Base-by-base conservation (phyloP, 1,140 invertebrate species). In the Elysia chlorotica region DNA sequence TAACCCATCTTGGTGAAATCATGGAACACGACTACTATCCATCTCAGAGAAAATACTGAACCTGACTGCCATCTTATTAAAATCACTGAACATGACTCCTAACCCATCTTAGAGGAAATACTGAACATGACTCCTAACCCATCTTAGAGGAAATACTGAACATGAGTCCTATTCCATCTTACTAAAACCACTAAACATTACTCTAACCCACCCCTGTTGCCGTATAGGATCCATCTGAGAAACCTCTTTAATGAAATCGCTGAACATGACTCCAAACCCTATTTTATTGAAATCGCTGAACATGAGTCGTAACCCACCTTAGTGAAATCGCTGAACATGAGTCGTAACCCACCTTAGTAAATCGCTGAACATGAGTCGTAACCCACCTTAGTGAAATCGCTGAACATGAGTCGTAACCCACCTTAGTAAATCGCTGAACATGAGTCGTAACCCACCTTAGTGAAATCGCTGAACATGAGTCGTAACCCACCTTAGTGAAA, bases 401-500 rank as follows among this genome's bases (percentile, higher is more conserved):
- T 17, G 25, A 25, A 10, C 6, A 25, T 19, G 17, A 59, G 28
- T 19, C 14, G 25, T 59, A 17, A 14, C 56, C 17, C 6, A 19
- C 6, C 6, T 59, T 25, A 19, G 10, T 59, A 25, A 21, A 21
- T 25, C 10, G 56, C 10, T 21, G 6, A 17, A 59, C 10, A 25
- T 25, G 17, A 6, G 6, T 59, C 56, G 10, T 25, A 19, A 6
- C 10, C 28, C 6, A 6, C 25, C 28, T 59, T 59, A 6, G 6
- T 10, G 6, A 41, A 14, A 6, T 10, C 5, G 23, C 53, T 37
- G 3, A 21, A 3, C n/a, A 30, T 28, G 19, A 17, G 5, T 41
- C 6, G 19, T 3, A 4, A 71, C 78, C 69, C 76, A 88, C 87
- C 86, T 87, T 86, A 6, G 87, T 88, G 69, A 88, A 88, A 76